Conservation (phyloP, 2,888 invertebrate species). For the Luffia ferchaultella region DNA sequence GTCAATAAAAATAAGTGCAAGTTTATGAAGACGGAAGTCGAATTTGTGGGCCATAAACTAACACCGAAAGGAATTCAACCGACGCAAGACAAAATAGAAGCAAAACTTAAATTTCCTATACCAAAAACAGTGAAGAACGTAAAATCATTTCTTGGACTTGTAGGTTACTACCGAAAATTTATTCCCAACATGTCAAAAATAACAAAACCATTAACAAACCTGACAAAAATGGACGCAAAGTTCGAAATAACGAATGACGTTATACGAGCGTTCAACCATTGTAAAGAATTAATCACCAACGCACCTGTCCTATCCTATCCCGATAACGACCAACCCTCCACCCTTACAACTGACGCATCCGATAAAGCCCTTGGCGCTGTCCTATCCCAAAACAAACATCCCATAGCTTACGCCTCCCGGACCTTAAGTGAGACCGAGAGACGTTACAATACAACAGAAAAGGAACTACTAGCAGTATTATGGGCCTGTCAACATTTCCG, state of each 20-base stretch:
- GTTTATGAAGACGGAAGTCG: constrained; percentile 10
- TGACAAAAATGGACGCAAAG: constrained; percentile 10
- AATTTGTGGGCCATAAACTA: constrained; percentile 14
- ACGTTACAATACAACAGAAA: constrained; percentile 1
- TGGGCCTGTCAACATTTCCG: constrained; percentile 1
- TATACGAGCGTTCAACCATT: not conserved
- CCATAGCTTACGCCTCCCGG: constrained; percentile 9
- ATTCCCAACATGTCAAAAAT: constrained; percentile 11
- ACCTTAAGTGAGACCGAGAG: not conserved
- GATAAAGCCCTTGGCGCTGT: constrained; percentile 21
- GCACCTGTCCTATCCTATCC: not conserved
- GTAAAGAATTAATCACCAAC: not conserved
- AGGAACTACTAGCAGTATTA: not conserved
- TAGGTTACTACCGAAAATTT: constrained; percentile 15
- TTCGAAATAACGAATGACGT: constrained; percentile 1
- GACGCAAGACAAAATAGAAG: constrained; percentile 12
- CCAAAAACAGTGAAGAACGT: constrained; percentile 12
- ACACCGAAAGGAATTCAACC: constrained; percentile 14
- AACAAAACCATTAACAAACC: constrained; percentile 10
- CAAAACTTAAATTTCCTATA: constrained; percentile 11
- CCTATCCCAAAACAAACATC: constrained; percentile 20
- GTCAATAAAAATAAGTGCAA: constrained; percentile 12
- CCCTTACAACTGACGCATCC: constrained; percentile 20
- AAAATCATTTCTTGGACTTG: constrained; percentile 14
- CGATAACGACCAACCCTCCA: not conserved